Evolutionary conservation across 2,888 invertebrate species (phyloP).

Genomic region (Mechanitis mazaeus): DNA sequence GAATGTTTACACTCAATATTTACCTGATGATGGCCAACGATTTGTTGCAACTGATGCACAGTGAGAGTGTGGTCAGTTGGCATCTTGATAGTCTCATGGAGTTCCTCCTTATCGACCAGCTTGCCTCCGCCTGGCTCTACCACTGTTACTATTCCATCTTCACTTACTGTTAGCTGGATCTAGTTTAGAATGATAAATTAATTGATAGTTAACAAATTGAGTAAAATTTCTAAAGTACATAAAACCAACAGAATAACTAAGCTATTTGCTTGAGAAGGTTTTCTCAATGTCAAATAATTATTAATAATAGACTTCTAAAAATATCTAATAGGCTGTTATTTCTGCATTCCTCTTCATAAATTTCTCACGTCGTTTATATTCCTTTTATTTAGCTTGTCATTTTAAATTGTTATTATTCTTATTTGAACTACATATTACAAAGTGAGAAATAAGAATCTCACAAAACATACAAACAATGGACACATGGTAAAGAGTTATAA

Average conservation of each 20-base stretch:
- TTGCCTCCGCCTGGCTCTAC: slow-evolving; percentile 73
- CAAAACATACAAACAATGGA: too few species aligned
- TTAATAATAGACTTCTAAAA: too few species aligned
- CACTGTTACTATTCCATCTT: slow-evolving; percentile 74
- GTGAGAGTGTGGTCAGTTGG: slow-evolving; percentile 69
- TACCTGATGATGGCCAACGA: slow-evolving; percentile 80
- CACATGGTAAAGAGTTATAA: too few species aligned
- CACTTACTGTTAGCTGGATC: slow-evolving; percentile 73
- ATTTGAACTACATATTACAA: too few species aligned
- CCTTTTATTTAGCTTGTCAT: too few species aligned
- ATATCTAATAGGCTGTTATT: too few species aligned
- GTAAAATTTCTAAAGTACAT: slow-evolving; percentile 9
- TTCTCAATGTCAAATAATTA: too few species aligned
- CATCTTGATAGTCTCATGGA: slow-evolving; percentile 68
- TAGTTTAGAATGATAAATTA: background rate
- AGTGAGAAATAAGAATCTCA: too few species aligned
- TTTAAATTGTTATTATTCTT: too few species aligned
- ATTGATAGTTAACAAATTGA: slow-evolving; percentile 26
- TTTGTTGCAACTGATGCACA: slow-evolving; percentile 77
- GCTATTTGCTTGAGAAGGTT: too few species aligned
- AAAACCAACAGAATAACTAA: slow-evolving; percentile 2
- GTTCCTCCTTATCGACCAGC: slow-evolving; percentile 64
- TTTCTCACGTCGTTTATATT: too few species aligned
- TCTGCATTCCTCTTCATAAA: too few species aligned
- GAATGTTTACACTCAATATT: background rate